Evolutionary conservation across 2,797 vertebrate species (phyloP).

Genomic region (Lithobates sylvaticus): DNA sequence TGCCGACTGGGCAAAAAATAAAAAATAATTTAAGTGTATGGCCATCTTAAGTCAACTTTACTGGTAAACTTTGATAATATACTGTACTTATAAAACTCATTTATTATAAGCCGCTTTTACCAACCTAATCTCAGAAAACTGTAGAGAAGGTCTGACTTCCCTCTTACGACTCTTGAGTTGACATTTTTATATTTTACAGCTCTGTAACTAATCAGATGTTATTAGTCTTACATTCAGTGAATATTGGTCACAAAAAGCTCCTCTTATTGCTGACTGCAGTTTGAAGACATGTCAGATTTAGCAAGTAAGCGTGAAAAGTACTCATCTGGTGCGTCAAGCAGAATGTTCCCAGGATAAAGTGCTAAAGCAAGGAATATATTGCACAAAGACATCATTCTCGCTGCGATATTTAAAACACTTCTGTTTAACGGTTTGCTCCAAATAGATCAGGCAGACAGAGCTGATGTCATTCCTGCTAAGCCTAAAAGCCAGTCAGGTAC

Average conservation of each 20-base stretch:
- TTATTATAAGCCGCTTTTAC: not conserved
- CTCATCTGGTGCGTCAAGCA: conserved; percentile 69
- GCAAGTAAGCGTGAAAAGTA: conserved; percentile 68
- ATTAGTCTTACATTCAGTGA: conserved; percentile 39
- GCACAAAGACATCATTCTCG: conserved; percentile 66
- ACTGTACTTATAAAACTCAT: conserved; percentile 8
- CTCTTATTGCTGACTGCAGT: conserved; percentile 36
- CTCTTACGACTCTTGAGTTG: not conserved
- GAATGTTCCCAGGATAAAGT: conserved; percentile 71
- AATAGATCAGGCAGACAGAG: not conserved
- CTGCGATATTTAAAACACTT: not conserved
- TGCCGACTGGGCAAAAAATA: too few species aligned
- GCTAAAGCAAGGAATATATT: conserved; percentile 83
- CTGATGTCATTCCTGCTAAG: too few species aligned
- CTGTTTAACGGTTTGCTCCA: not conserved
- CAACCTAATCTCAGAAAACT: not conserved
- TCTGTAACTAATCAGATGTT: not conserved
- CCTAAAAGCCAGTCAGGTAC: too few species aligned
- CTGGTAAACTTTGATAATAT: not conserved
- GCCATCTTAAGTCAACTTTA: too few species aligned
- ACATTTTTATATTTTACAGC: not conserved
- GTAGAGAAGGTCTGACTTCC: conserved; percentile 8
- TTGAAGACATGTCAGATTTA: conserved; percentile 60
- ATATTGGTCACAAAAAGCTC: conserved; percentile 53
- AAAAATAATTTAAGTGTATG: too few species aligned